Base-by-base conservation (phyloP, 2,797 vertebrate species). In the Pelobates cultripes region DNA sequence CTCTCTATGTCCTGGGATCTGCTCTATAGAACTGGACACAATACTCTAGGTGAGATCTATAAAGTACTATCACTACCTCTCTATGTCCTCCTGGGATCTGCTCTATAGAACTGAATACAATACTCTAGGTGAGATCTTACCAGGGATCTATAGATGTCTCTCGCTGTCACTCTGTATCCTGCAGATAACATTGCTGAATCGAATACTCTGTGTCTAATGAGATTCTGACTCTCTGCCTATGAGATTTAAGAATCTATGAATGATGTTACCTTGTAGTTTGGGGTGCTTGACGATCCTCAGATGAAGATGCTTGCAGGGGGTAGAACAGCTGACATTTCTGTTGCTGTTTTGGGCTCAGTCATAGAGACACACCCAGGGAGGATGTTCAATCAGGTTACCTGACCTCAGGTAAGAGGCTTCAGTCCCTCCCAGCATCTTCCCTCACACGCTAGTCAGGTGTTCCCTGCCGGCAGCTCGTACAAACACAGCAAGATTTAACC, bases 331-430 rank as follows among this genome's bases (percentile, higher is more conserved):
- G 81, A 78, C 82, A 83, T 75, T 45, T 73, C 51, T 17, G 51
- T 41, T 47, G 42, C 43, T 15, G 76, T 75, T 60, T 64, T 64
- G 7, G 10, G 2, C n/a, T 28, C 28, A 28, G 28, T 28, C 69
- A 53, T 75, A 76, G 5, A 10, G 63, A 73, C 28, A 63, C 66
- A n/a, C 55, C 61, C 61, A 40, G 61, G 61, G 61, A 64, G 61
- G 61, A 64, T 64, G n/a, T 64, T 72, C 70, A 47, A 47, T 47
- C 45, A 77, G 75, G 85, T 87, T 84, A 87, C 84, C 81, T 80
- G 86, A 80, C 77, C 79, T 75, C 74, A 84, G 69, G 79, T 73
- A 76, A 78, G 51, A 64, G 71, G 80, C 72, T 63, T 57, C 72
- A 41, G 5, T 43, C 77, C 78, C 69, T 14, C 71, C 9, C 14